Conservation (phyloP, 1,140 invertebrate genomes). For the Amyelois transitella region DNA sequence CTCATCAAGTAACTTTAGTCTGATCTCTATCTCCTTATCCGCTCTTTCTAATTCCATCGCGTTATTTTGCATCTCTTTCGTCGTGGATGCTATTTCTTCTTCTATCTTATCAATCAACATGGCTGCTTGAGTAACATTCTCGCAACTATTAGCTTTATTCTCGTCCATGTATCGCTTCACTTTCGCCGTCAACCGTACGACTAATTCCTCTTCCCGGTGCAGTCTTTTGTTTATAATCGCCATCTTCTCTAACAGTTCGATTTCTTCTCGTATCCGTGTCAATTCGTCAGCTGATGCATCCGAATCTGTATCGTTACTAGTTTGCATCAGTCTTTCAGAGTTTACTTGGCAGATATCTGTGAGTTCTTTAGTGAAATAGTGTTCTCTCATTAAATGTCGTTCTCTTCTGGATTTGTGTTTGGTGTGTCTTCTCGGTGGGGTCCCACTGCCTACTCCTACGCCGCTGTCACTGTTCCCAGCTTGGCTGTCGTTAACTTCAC, state of each 20-base stretch:
- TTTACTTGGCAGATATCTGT: constrained; percentile 72
- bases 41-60: constrained; percentile 78
- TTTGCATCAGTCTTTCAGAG: constrained; percentile 68
- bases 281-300: constrained; percentile 69
- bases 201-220: constrained; percentile 80
- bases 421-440: constrained; percentile 63
- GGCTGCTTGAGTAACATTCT: constrained; percentile 69
- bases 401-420: constrained; percentile 73
- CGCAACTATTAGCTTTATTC: constrained; percentile 74
- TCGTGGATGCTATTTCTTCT: constrained; percentile 75
- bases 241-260: constrained; percentile 81
- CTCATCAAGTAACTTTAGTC: constrained; percentile 77
- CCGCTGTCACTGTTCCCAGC: constrained; percentile 77
- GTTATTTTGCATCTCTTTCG: constrained; percentile 78
- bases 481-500: constrained; percentile 70
- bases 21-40: constrained; percentile 77
- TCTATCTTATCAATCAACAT: constrained; percentile 71
- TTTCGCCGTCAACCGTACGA: constrained; percentile 79
- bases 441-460: constrained; percentile 68
- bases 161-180: constrained; percentile 79
- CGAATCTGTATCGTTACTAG: constrained; percentile 72
- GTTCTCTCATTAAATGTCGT: constrained; percentile 68
- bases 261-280: constrained; percentile 75
- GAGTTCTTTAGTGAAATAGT: constrained; percentile 72
- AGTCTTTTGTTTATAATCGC: constrained; percentile 82